phyloP scores from a whole-genome alignment of 2,797 vertebrate species.

The Microctenopoma steveboyesi region DNA sequence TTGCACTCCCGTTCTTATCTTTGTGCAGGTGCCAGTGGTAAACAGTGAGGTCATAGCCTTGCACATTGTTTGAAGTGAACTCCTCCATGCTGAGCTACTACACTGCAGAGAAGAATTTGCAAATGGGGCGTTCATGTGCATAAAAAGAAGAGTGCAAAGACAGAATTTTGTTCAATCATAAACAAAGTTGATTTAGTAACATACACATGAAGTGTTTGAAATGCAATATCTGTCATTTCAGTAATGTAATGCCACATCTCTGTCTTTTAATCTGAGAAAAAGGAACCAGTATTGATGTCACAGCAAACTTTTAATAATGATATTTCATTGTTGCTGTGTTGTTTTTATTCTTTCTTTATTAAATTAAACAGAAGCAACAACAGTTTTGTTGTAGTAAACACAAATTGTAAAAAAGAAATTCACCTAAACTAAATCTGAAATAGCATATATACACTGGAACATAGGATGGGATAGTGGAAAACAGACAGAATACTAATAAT shows the following conservation, averaged over 20 bases:
- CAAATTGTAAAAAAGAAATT: no score
- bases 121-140: neutral
- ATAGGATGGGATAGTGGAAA: no score
- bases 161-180: neutral
- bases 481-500: no score
- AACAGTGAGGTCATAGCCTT: slow-evolving; percentile 16
- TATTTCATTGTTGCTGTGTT: neutral
- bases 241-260: no score
- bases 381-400: no score
- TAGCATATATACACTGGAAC: no score
- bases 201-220: no score
- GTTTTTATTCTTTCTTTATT: no score
- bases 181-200: no score
- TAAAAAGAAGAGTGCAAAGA: neutral
- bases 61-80: slow-evolving; percentile 11
- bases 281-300: neutral
- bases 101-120: neutral
- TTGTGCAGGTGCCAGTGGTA: slow-evolving; percentile 3
- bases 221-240: no score
- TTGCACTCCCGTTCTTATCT: slow-evolving; percentile 36
- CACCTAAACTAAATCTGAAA: no score
- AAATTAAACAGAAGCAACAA: no score
- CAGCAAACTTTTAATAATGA: neutral
- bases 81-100: neutral
- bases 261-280: neutral